Evolutionary conservation across 2,113 vertebrate species (phyloP).

Genomic region (Odontesthes bonariensis): DNA sequence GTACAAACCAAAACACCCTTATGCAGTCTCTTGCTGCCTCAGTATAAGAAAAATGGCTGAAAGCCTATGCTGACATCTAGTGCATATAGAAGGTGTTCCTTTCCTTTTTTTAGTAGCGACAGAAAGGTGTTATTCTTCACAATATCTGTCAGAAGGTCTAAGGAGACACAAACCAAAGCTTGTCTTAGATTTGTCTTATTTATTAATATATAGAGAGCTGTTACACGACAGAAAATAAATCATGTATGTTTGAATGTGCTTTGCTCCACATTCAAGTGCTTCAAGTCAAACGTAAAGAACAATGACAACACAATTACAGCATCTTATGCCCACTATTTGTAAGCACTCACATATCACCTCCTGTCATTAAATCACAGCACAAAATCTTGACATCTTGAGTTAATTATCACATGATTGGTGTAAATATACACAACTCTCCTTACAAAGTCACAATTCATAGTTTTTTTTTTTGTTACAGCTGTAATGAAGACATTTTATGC

Average conservation of each 20-base stretch:
- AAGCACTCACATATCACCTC: not conserved
- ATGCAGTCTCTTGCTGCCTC: not conserved
- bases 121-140: not conserved
- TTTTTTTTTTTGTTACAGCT: not conserved
- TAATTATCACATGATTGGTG: not conserved
- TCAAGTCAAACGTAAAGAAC: slow-evolving; percentile 4
- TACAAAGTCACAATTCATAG: not conserved
- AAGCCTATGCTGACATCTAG: slow-evolving; percentile 70
- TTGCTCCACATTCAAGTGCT: slow-evolving; percentile 17
- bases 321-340: not conserved
- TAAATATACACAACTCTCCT: not conserved
- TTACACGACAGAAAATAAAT: slow-evolving; percentile 21
- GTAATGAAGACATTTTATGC: slow-evolving; percentile 22
- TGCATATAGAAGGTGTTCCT: slow-evolving; percentile 41
- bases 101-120: not conserved
- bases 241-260: slow-evolving; percentile 42
- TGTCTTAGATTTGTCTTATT: slow-evolving; percentile 17
- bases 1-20: not conserved
- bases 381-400: not conserved
- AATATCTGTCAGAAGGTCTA: not conserved
- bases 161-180: slow-evolving; percentile 1
- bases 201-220: slow-evolving; percentile 26
- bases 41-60: not conserved
- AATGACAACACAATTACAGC: not conserved
- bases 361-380: not conserved